These are phyloP conservation scores for Microctenopoma steveboyesi DNA, from an alignment of 2,797 vertebrate species.

Conservation along the genomic window DNA sequence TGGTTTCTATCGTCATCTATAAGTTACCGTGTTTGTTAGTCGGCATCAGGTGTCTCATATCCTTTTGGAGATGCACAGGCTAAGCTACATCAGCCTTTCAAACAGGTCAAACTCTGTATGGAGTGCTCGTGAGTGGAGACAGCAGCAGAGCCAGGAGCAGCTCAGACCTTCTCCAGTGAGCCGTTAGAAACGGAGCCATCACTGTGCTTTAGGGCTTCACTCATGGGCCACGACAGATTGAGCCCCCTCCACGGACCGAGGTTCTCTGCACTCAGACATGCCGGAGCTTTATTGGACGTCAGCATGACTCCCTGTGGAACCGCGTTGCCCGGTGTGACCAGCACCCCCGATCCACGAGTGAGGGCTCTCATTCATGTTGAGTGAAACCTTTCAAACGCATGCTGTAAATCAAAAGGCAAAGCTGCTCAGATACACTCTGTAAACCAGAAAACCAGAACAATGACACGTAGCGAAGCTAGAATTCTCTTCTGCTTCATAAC, in stretches of 20 bases:
- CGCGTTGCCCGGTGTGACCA: slow-evolving; percentile 43
- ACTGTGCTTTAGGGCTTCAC: slow-evolving; percentile 53
- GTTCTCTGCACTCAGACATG: slow-evolving; percentile 58
- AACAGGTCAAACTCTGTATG: slow-evolving; percentile 31
- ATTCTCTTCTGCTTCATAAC: slow-evolving; percentile 53
- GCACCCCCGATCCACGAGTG: slow-evolving; percentile 4
- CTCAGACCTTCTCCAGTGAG: slow-evolving; percentile 42
- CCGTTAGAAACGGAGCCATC: slow-evolving; percentile 48
- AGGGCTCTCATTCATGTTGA: slow-evolving; percentile 20
- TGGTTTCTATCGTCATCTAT: not conserved
- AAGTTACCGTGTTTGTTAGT: slow-evolving; percentile 19
- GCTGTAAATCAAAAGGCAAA: slow-evolving; percentile 39
- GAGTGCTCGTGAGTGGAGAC: slow-evolving; percentile 9
- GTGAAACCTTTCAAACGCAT: slow-evolving; percentile 23
- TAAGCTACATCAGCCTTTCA: slow-evolving; percentile 18
- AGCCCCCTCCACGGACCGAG: slow-evolving; percentile 51
- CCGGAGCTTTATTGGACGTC: slow-evolving; percentile 66
- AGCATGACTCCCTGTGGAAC: slow-evolving; percentile 56
- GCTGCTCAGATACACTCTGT: slow-evolving; percentile 31
- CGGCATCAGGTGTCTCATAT: slow-evolving; percentile 30
- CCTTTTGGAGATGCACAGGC: not conserved
- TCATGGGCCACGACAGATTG: slow-evolving; percentile 71
- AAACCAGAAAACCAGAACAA: slow-evolving; percentile 65
- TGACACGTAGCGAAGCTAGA: slow-evolving; percentile 52
- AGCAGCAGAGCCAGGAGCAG: slow-evolving; percentile 36